A percentile compares a stretch with the other conserved stretches of the same genome.
phyloP scores from a whole-genome alignment of 2,113 vertebrate species.

The Machaerirhynchus nigripectus region DNA sequence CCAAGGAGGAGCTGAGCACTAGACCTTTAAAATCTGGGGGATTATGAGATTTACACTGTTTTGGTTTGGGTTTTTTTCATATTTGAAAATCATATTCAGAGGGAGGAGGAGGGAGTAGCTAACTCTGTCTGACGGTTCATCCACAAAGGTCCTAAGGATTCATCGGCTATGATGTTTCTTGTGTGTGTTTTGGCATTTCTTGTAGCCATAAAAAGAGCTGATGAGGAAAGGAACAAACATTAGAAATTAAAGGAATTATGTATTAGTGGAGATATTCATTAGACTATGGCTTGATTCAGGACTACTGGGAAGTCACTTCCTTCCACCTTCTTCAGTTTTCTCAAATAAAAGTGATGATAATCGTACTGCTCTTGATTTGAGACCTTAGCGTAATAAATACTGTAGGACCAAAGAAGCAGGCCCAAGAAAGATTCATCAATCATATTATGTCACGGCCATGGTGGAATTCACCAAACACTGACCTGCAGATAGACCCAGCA shows the following conservation, averaged over 20 bases:
- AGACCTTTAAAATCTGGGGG: neutral
- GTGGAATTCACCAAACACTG: neutral
- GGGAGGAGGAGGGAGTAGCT: neutral
- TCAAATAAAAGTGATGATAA: neutral
- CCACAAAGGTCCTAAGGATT: neutral
- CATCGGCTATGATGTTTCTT: rapidly evolving
- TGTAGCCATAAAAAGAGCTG: neutral
- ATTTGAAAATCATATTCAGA: neutral
- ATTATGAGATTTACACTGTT: neutral
- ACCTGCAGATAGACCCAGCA: neutral
- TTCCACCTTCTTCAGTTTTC: neutral
- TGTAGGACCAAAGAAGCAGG: neutral
- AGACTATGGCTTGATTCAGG: neutral
- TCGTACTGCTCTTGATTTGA: neutral
- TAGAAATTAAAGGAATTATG: neutral
- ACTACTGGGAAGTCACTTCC: neutral
- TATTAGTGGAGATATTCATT: neutral
- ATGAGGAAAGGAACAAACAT: neutral
- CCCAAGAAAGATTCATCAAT: neutral
- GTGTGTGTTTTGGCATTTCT: neutral
- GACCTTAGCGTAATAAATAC: neutral
- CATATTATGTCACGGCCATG: neutral
- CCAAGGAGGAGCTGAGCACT: neutral
- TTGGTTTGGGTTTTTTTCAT: neutral
- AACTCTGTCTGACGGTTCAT: neutral